Base-by-base conservation (phyloP, 2,113 vertebrate genomes). In the Trogon surrucura region DNA sequence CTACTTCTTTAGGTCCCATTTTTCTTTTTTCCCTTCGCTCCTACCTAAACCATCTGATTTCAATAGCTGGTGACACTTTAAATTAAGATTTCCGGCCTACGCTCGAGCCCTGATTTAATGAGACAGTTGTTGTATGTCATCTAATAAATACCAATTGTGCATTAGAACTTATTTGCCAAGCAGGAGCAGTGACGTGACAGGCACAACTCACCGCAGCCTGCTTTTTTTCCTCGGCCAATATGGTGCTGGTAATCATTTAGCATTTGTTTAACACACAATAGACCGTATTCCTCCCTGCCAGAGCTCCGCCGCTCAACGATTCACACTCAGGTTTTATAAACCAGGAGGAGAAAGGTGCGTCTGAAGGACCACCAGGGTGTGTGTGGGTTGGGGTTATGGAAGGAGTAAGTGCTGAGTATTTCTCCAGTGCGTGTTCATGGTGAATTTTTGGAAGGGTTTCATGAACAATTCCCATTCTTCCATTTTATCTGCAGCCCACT, bases 101-200 rank as follows among this genome's bases (percentile, higher is more conserved):
- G 2, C 94, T 29, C 4, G 9, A 44, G 74, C 45, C 44, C 87
- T 96, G 96, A 97, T 97, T 93, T 95, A 88, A 97, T 27, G 95
- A 92, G 96, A 62, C 95, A 91, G 95, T 95, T 91, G 91, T 62
- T 94, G 96, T 94, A 82, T 96, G 96, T 96, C 88, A 60, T 69
- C 89, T 97, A 95, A 97, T 97, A 92, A 97, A 85, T 58, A 93
- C 80, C 95, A 56, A 41, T 92, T 78, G 93, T 48, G 81, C 87
- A 14, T 36, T 79, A 30, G 89, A 66, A 72, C n/a, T 54, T 16
- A 34, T 82, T 86, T 80, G 92, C 89, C 15, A 47, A 25, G 51
- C 51, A 16, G 84, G 16, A 23, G 41, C 5, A 2, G 50, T 23
- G 78, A 88, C 1, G 77, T 56, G 94, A 92, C 58, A 67, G 95